Evolutionary conservation across 2,888 invertebrate genomes (phyloP).

Genomic region (Arenicola marina): DNA sequence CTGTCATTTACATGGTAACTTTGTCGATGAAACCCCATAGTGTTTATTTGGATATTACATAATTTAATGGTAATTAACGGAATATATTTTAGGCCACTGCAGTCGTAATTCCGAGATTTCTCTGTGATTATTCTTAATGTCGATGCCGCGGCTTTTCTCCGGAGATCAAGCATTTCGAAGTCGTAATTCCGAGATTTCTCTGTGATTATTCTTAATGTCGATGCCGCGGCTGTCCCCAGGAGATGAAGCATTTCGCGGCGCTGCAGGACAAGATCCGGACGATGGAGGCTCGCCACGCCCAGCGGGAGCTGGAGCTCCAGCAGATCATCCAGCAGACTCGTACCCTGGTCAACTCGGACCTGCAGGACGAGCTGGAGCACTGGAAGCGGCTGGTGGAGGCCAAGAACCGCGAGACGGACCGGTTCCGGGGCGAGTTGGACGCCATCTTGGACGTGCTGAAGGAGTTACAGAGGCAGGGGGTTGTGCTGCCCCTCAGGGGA

Average conservation of each 20-base stretch:
- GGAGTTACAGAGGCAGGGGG: slow-evolving; percentile 55
- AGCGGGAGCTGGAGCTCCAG: slow-evolving; percentile 53
- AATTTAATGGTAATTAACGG: too few species aligned
- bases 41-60: too few species aligned
- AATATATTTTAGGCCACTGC: too few species aligned
- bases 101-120: too few species aligned
- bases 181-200: too few species aligned
- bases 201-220: too few species aligned
- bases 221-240: too few species aligned
- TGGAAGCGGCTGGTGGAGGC: slow-evolving; percentile 53
- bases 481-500: slow-evolving; percentile 54
- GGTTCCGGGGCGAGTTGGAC: slow-evolving; percentile 56
- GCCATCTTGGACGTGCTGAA: slow-evolving; percentile 55
- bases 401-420: slow-evolving; percentile 56
- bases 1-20: too few species aligned
- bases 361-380: slow-evolving; percentile 47
- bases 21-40: too few species aligned
- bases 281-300: slow-evolving; percentile 49
- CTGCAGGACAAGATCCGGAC: slow-evolving; percentile 52
- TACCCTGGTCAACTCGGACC: slow-evolving; percentile 39
- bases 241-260: slow-evolving; percentile 57
- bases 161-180: too few species aligned
- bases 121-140: too few species aligned
- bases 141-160: too few species aligned
- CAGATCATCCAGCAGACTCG: slow-evolving; percentile 37